A percentile compares a stretch with the other conserved stretches of the same genome.
phyloP scores from a whole-genome alignment of 1,140 invertebrate species.

The Rhagoletis zephyria region DNA sequence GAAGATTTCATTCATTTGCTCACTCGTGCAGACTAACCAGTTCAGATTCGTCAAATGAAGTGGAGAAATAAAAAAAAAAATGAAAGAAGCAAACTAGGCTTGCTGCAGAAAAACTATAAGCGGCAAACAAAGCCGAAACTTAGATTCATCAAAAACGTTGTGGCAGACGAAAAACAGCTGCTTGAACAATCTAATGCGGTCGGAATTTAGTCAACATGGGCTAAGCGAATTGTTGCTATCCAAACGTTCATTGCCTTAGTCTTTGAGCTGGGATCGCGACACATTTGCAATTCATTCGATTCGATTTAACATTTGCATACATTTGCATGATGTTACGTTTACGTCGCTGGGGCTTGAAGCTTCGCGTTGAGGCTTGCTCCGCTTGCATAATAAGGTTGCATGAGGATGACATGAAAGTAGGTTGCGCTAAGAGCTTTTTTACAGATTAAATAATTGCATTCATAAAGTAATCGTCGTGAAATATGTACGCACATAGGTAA shows the following conservation, averaged over 20 bases:
- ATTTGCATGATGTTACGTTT: neutral
- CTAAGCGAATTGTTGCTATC: neutral
- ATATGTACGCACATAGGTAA: too few relatives aligned
- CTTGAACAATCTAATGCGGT: too few relatives aligned
- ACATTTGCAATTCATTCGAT: neutral
- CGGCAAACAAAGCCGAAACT: too few relatives aligned
- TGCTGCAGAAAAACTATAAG: too few relatives aligned
- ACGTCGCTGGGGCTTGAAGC: neutral
- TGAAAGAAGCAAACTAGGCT: too few relatives aligned
- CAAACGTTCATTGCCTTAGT: neutral
- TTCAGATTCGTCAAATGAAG: neutral
- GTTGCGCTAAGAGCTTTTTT: neutral
- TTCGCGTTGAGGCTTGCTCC: neutral
- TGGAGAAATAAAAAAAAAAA: neutral
- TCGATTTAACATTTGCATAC: too few relatives aligned
- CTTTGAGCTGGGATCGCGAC: neutral
- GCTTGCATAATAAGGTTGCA: neutral
- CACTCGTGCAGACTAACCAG: neutral
- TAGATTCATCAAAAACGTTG: too few relatives aligned
- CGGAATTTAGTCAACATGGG: too few relatives aligned
- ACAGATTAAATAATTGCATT: neutral
- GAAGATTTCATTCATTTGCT: neutral
- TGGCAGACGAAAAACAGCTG: too few relatives aligned
- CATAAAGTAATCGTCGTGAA: neutral
- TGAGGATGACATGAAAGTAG: neutral